Conservation (phyloP, 2,888 invertebrate species). For the Drosophila pegasa region DNA sequence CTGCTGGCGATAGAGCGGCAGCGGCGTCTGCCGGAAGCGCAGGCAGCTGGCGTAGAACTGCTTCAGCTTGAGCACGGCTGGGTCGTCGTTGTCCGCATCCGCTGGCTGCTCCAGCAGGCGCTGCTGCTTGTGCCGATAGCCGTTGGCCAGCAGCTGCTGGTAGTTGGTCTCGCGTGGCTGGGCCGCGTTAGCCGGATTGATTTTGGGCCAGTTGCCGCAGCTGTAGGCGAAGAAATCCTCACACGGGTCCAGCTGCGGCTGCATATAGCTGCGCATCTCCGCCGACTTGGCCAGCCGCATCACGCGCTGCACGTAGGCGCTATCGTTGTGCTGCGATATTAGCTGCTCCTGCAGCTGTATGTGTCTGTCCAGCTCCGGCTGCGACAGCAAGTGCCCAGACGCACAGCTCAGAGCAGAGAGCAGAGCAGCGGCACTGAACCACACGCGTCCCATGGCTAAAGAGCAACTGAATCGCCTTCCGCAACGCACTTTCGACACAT, state of each 20-base stretch:
- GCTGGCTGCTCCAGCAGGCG: conserved; percentile 61
- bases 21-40: conserved; percentile 45
- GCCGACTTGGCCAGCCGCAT: conserved; percentile 81
- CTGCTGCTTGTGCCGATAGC: conserved; percentile 75
- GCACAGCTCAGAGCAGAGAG: conserved; percentile 30
- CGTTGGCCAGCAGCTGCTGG: conserved; percentile 64
- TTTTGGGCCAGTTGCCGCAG: conserved; percentile 81
- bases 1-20: conserved; percentile 46
- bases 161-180: conserved; percentile 73
- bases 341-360: conserved; percentile 65
- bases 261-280: conserved; percentile 81
- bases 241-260: conserved; percentile 71
- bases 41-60: conserved; percentile 81
- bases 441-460: conserved; percentile 56
- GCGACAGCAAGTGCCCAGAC: conserved; percentile 48
- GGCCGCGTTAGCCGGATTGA: conserved; percentile 74
- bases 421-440: conserved; percentile 24
- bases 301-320: conserved; percentile 70
- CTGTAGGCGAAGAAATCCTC: conserved; percentile 81
- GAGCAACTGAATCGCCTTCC: conserved; percentile 46
- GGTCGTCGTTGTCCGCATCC: conserved; percentile 51
- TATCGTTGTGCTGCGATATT: conserved; percentile 73
- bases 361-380: conserved; percentile 58
- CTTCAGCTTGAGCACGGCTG: conserved; percentile 65
- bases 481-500: conserved; percentile 65